Percentiles rank a stretch among this genome's conserved stretches.
Evolutionary conservation across 2,797 vertebrate genomes (phyloP).

Genomic region (Coilia nasus): DNA sequence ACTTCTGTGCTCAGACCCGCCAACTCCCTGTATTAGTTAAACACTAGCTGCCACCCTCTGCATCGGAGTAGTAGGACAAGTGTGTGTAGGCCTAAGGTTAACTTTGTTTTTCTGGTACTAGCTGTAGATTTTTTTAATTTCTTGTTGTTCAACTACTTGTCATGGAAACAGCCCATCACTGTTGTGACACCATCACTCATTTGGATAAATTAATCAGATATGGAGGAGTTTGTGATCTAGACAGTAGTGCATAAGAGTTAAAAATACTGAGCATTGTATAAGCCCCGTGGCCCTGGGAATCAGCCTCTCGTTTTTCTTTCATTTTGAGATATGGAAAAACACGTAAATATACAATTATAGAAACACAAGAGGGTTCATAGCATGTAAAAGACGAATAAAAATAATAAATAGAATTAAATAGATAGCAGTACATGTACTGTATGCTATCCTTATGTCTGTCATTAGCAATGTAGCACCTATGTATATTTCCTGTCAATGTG

Average conservation of each 20-base stretch:
- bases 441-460: too few species aligned
- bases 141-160: background rate
- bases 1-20: background rate
- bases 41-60: background rate
- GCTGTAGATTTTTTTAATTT: background rate
- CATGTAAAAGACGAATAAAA: too few species aligned
- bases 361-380: too few species aligned
- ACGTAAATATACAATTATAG: too few species aligned
- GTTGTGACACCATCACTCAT: background rate
- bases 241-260: constrained; percentile 66
- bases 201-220: background rate
- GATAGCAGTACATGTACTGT: too few species aligned
- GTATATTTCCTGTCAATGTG: too few species aligned
- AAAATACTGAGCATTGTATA: constrained; percentile 45
- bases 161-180: background rate
- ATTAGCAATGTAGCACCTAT: too few species aligned
- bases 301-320: too few species aligned
- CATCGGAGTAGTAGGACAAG: constrained; percentile 8
- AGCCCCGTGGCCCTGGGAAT: constrained; percentile 50
- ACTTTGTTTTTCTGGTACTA: background rate
- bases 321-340: too few species aligned
- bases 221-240: constrained; percentile 47
- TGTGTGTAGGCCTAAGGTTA: background rate
- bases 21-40: background rate
- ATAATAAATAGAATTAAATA: too few species aligned